A percentile compares a stretch with the other conserved stretches of the same genome.
These are phyloP conservation scores for Eristalis intricaria DNA, from an alignment of 2,888 invertebrate genomes.

Conservation along the genomic window DNA sequence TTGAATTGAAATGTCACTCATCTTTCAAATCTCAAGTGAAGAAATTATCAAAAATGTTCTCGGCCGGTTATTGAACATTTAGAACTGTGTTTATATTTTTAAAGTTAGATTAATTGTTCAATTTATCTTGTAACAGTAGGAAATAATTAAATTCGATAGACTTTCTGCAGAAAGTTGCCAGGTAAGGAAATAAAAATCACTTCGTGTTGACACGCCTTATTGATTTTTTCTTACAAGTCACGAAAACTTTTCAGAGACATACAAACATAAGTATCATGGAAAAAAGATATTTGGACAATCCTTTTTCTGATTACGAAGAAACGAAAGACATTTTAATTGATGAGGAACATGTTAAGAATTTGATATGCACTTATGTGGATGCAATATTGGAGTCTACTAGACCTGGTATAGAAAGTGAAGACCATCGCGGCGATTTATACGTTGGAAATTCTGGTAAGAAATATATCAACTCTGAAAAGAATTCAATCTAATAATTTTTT, in stretches of 20 bases:
- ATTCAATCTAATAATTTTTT: not conserved
- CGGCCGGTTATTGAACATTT: not conserved
- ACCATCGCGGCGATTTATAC: slow-evolving; percentile 80
- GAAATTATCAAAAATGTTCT: not conserved
- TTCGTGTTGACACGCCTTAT: slow-evolving; percentile 57
- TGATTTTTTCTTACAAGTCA: slow-evolving; percentile 41
- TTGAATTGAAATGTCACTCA: not conserved
- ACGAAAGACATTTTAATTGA: slow-evolving; percentile 76
- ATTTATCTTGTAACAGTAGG: not conserved
- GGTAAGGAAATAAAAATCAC: not conserved
- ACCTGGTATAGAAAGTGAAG: slow-evolving; percentile 77
- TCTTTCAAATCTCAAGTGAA: not conserved
- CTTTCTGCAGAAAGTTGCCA: not conserved
- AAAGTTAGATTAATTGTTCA: not conserved
- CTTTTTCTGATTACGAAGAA: slow-evolving; percentile 78
- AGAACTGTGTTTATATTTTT: not conserved
- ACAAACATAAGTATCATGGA: slow-evolving; percentile 76
- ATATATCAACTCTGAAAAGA: not conserved
- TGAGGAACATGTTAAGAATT: slow-evolving; percentile 78
- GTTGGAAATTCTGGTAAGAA: slow-evolving; percentile 79
- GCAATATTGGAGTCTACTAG: slow-evolving; percentile 79
- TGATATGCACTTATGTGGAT: slow-evolving; percentile 80
- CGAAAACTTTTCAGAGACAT: not conserved
- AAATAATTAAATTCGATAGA: no score
- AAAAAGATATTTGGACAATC: slow-evolving; percentile 79